Base-by-base conservation (phyloP, 2,888 invertebrate genomes). In the Alcis repandata region DNA sequence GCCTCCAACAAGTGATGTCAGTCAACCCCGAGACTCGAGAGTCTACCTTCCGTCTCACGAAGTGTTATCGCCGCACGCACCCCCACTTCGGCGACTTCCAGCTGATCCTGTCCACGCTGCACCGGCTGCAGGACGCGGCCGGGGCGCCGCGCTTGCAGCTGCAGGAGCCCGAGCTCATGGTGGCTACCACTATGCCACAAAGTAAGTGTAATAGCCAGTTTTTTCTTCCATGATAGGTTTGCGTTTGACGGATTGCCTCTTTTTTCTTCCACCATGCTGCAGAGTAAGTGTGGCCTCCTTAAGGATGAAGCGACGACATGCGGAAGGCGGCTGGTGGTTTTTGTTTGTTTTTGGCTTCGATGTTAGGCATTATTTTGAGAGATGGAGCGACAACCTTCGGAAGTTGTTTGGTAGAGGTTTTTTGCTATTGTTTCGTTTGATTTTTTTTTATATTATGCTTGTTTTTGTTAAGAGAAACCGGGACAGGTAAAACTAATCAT, bases 1-100 rank as follows among this genome's bases (percentile, higher is more conserved):
- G 90, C 0, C 67, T 90, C 0, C 73, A 73, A 10, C 10, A 58
- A 0, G 69, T 90, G 51, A 62, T 76, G 49, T 59, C 74, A 0
- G 45, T 40, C 0, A 67, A 71, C 36, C 0, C 49, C 0, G 74
- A 75, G 0, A 38, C 61, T 0, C 2, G 68, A 0, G 68, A 70
- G 1, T 72, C 69, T 0, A 74, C 79, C 32, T 83, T 79, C 70
- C 63, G 69, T 15, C 61, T 88, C 41, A 87, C 78, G 33, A 71
- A 71, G 19, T 33, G 49, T 0, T 87, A 87, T 71, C 84, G 91
- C 0, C 79, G 76, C 48, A 63, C 62, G 8, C 82, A 89, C 59
- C 90, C 91, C 0, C 91, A 91, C 70, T 82, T 79, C 60, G 84
- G 78, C 0, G 92, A 92, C 79, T 90, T 89, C 75, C 83, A 87